phyloP scores from a whole-genome alignment of 2,888 invertebrate species.

The Epicampocera succincta region DNA sequence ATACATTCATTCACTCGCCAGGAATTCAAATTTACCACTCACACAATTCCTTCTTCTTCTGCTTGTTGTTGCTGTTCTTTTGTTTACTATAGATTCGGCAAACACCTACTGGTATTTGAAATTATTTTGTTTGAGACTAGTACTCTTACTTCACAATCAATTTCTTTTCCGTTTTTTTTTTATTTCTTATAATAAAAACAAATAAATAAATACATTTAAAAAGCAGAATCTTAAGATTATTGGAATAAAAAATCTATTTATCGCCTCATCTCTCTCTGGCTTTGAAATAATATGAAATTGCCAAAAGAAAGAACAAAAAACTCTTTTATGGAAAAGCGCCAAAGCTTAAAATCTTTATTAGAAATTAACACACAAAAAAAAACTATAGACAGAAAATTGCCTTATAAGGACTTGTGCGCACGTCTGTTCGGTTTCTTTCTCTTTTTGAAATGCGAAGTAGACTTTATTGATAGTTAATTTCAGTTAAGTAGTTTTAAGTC shows the following conservation, averaged over 20 bases:
- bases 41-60: slow-evolving; percentile 4
- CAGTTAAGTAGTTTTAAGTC: not conserved
- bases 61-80: not conserved
- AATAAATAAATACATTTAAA: too few relatives aligned
- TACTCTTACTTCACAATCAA: slow-evolving; percentile 4
- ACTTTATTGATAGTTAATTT: slow-evolving; percentile 44
- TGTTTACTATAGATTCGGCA: slow-evolving; percentile 9
- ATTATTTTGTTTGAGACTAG: slow-evolving; percentile 41
- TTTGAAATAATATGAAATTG: slow-evolving; percentile 5
- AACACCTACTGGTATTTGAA: slow-evolving; percentile 65
- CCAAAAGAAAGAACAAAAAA: not conserved
- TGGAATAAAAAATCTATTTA: slow-evolving; percentile 30
- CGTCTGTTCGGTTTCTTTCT: not conserved
- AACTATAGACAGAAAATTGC: slow-evolving; percentile 1
- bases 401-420: slow-evolving; percentile 21
- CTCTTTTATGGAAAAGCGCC: slow-evolving; percentile 33
- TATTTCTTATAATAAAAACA: too few relatives aligned
- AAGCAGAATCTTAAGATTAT: slow-evolving; percentile 41
- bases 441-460: slow-evolving; percentile 17
- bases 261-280: slow-evolving; percentile 48
- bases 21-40: not conserved
- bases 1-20: not conserved
- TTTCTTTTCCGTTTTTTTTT: too few relatives aligned
- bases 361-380: slow-evolving; percentile 8
- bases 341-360: slow-evolving; percentile 53